Evolutionary conservation across 2,113 vertebrate species (phyloP).

Genomic region (Ceyx margarethae): DNA sequence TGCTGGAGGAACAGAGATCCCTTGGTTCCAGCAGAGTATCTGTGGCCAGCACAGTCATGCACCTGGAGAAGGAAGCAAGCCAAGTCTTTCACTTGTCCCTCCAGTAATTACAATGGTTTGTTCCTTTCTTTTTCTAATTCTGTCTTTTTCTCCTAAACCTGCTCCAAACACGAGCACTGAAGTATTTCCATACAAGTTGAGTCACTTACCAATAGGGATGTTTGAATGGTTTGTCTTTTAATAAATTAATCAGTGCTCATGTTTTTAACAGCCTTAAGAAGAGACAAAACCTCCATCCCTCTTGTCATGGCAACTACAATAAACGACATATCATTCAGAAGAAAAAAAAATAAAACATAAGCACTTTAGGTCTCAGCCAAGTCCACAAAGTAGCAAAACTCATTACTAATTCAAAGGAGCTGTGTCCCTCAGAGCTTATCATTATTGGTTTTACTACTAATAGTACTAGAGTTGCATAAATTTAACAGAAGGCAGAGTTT

Average conservation of each 20-base stretch:
- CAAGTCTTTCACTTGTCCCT: not conserved
- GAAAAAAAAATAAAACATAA: not conserved
- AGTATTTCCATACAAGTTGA: not conserved
- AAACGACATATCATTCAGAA: not conserved
- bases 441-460: constrained; percentile 2
- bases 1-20: not conserved
- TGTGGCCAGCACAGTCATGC: not conserved
- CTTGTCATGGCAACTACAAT: constrained; percentile 10
- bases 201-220: not conserved
- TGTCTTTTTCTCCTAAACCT: not conserved
- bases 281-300: not conserved
- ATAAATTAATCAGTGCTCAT: not conserved
- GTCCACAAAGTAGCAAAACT: not conserved
- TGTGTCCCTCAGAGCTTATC: constrained; percentile 10
- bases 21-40: not conserved
- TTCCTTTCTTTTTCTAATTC: not conserved
- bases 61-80: not conserved
- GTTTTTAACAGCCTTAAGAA: constrained; percentile 13
- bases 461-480: not conserved
- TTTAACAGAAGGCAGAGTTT: constrained; percentile 7
- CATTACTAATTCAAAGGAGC: constrained; percentile 26
- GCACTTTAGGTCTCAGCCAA: constrained; percentile 31
- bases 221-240: constrained; percentile 15
- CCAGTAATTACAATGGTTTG: not conserved
- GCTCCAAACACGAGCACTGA: not conserved